Evolutionary conservation across 1,140 invertebrate genomes (phyloP).

Genomic region (Lerema accius): DNA sequence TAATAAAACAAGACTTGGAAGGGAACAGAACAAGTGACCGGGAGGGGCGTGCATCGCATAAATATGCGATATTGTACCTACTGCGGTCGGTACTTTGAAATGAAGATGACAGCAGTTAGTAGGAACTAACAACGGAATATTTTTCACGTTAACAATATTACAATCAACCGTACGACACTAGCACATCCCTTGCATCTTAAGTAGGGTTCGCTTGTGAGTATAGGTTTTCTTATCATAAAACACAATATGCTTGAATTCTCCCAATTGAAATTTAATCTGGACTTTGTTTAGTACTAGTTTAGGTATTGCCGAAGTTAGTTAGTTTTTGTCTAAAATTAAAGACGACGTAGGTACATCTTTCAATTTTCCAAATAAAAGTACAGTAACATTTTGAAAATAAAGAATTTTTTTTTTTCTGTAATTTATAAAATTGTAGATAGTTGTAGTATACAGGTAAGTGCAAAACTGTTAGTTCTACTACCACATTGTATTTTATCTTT

Average conservation of each 20-base stretch:
- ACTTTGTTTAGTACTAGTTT: no score
- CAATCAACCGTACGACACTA: background rate
- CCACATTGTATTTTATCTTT: no score
- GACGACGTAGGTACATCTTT: no score
- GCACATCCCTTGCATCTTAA: background rate
- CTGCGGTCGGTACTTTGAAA: conserved; percentile 18
- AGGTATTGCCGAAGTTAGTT: no score
- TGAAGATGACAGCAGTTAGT: conserved; percentile 6
- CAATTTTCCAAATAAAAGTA: no score
- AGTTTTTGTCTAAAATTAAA: no score
- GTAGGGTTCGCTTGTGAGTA: background rate
- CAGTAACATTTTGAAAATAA: no score
- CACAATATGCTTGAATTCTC: background rate
- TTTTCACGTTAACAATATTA: background rate
- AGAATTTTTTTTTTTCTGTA: no score
- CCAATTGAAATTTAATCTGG: background rate
- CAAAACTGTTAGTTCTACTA: no score
- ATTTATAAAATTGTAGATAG: no score
- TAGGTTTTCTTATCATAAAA: background rate
- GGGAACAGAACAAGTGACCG: conserved; percentile 47
- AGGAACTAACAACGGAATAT: conserved; percentile 21
- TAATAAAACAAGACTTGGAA: conserved; percentile 45
- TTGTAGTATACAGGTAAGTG: no score
- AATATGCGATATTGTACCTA: conserved; percentile 35
- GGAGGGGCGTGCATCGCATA: conserved; percentile 53